A percentile compares a stretch with the other conserved stretches of the same genome.
Evolutionary conservation across 2,797 vertebrate genomes (phyloP).

Genomic region (Ctenosaura bakeri): DNA sequence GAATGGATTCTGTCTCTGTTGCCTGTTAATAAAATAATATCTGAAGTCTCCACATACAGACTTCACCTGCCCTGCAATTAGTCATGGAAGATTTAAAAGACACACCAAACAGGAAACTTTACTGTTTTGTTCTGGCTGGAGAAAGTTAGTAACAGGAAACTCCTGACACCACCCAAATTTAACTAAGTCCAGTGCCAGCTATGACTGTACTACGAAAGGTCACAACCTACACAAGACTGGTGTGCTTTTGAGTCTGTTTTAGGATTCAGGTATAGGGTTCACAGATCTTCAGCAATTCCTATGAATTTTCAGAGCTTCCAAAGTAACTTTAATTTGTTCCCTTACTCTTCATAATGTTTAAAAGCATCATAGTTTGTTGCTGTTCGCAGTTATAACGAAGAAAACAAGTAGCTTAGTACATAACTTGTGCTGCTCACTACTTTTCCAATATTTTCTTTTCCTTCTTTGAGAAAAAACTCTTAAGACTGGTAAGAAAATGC

Average conservation of each 20-base stretch:
- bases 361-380: too few relatives aligned
- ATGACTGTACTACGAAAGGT: background rate
- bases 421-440: too few relatives aligned
- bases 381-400: too few relatives aligned
- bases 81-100: background rate
- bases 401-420: too few relatives aligned
- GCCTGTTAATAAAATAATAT: background rate
- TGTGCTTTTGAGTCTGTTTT: background rate
- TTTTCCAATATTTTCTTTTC: too few relatives aligned
- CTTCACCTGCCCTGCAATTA: background rate
- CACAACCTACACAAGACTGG: background rate
- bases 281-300: too few relatives aligned
- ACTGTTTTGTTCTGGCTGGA: background rate
- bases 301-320: too few relatives aligned
- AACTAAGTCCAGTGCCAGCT: background rate
- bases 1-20: background rate
- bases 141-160: background rate
- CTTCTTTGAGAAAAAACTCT: too few relatives aligned
- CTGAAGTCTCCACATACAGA: background rate
- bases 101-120: background rate
- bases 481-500: too few relatives aligned
- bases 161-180: background rate
- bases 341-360: too few relatives aligned
- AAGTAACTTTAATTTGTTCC: too few relatives aligned
- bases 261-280: background rate